Base-by-base conservation (phyloP, 2,113 vertebrate species). In the Coregonus clupeaformis region DNA sequence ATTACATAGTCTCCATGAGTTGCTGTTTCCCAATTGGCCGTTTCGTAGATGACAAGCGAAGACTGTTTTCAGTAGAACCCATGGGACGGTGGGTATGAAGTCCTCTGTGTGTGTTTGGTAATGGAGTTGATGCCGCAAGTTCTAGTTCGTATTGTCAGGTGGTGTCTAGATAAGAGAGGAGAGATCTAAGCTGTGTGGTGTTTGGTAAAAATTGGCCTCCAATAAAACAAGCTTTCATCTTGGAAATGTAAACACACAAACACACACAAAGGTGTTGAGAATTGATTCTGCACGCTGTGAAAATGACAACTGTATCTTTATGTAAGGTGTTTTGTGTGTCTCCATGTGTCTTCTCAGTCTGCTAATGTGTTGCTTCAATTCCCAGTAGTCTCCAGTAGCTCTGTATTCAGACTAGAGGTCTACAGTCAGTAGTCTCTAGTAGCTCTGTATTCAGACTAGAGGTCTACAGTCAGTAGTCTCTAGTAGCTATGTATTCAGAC, bases 41-140 rank as follows among this genome's bases (percentile, higher is more conserved):
- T 67, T 64, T 67, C 12, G 14, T 36, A 22, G 24, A 13, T n/a
- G 72, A 77, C 75, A 73, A 74, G 63, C 72, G 73, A 80, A 86
- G 73, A 83, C 63, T 71, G 59, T 60, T 79, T 82, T 52, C 30
- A 69, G 63, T 27, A 5, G 80, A 55, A 57, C 42, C 65, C 77
- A 42, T 13, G 66, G 71, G 70, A 76, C 7, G 29, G 22, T 16
- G 25, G 30, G 18, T 29, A 2, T 14, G 24, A 3, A 4, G 18
- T 12, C 6, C 36, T 25, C 60, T 22, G n/a, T 47, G 66, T 9
- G 12, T 62, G 22, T 16, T 64, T 65, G 25, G 62, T 77, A 59
- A 77, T 25, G 29, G 75, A 71, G 27, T 4, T 47, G 45, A 55
- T 60, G 60, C 27, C 55, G 47, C 47, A 14, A 13, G 13, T 49